Evolutionary conservation across 1,140 invertebrate species (phyloP).

Genomic region (Camponotus pennsylvanicus): DNA sequence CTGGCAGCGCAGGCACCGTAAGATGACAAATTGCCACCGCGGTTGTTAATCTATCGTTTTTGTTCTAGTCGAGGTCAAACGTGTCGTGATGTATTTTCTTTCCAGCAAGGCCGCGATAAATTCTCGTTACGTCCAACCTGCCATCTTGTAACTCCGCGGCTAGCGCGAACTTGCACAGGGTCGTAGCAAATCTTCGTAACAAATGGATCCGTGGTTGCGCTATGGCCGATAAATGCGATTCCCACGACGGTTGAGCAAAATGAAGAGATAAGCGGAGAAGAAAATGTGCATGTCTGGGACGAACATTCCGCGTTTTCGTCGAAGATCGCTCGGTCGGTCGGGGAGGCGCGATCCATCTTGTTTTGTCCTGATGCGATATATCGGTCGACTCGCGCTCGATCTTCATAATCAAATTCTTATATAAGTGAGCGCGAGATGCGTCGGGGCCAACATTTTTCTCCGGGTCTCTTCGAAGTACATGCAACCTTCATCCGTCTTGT

Average conservation of each 20-base stretch:
- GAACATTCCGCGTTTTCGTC: neutral
- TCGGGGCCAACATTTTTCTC: slow-evolving; percentile 46
- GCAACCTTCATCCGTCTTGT: slow-evolving; percentile 58
- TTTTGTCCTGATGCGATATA: slow-evolving; percentile 57
- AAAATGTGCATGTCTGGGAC: neutral
- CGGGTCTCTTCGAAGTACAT: slow-evolving; percentile 45
- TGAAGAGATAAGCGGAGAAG: slow-evolving; percentile 19
- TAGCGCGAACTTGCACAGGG: slow-evolving; percentile 46
- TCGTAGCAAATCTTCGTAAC: slow-evolving; percentile 61
- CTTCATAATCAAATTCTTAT: slow-evolving; percentile 61
- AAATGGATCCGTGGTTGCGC: slow-evolving; percentile 54
- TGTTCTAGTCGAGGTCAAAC: slow-evolving; percentile 57
- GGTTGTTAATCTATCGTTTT: slow-evolving; percentile 63
- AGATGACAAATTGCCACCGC: slow-evolving; percentile 61
- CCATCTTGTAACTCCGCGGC: slow-evolving; percentile 50
- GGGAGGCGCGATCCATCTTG: slow-evolving; percentile 48
- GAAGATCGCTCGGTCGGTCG: neutral
- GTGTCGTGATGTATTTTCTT: slow-evolving; percentile 52
- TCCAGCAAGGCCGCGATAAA: slow-evolving; percentile 58
- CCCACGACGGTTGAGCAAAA: slow-evolving; percentile 49
- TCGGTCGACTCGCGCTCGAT: slow-evolving; percentile 46
- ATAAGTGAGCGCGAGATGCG: slow-evolving; percentile 49
- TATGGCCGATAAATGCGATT: slow-evolving; percentile 49
- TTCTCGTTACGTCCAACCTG: slow-evolving; percentile 61
- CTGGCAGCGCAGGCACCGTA: slow-evolving; percentile 44